Base-by-base conservation (phyloP, 2,113 vertebrate species). In the Pollachius pollachius region DNA sequence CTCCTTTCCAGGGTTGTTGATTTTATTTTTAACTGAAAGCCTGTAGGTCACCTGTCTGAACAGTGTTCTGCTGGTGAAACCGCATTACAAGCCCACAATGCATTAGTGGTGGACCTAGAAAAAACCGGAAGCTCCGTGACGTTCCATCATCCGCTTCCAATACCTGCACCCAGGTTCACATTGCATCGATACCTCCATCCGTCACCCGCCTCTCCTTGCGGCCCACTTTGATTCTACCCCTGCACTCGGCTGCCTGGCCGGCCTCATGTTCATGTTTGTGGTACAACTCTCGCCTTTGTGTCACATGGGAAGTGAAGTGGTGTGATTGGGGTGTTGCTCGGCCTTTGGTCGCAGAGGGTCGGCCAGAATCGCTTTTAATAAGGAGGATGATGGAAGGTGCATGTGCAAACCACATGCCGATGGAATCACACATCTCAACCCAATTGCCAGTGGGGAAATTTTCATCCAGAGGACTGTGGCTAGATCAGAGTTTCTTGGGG, bases 81-180 rank as follows among this genome's bases (percentile, higher is more conserved):
- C 16, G 15, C n/a, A 19, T 48, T 56, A 52, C 62, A 48, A 77
- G 57, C 54, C 54, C 67, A 62, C 66, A 64, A 9, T 65, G 65
- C 62, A 18, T 65, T 61, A 37, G n/a, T 25, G 12, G 23, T 6
- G 12, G 12, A 4, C 5, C 16, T 21, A 0, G 58, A 62, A 57
- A 18, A 59, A 66, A n/a, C n/a, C 69, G 19, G 66, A 48, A 16
- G 54, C n/a, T 1, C 9, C 13, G 61, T 62, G 25, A 52, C 37
- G 62, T 69, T 57, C 37, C 66, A 57, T 75, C 81, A 75, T 72
- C 74, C 66, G 57, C 54, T 62, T 54, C 54, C 54, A 16, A 9
- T 56, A 15, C 54, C 13, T 56, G 54, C 37, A 41, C 37, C 37
- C 9, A 15, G 1, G 15, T 56, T 16, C 54, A 16, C 54, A 12